Percentiles rank a stretch among this genome's conserved stretches.
phyloP scores from a whole-genome alignment of 2,797 vertebrate species.

The Eidolon dupreanum region DNA sequence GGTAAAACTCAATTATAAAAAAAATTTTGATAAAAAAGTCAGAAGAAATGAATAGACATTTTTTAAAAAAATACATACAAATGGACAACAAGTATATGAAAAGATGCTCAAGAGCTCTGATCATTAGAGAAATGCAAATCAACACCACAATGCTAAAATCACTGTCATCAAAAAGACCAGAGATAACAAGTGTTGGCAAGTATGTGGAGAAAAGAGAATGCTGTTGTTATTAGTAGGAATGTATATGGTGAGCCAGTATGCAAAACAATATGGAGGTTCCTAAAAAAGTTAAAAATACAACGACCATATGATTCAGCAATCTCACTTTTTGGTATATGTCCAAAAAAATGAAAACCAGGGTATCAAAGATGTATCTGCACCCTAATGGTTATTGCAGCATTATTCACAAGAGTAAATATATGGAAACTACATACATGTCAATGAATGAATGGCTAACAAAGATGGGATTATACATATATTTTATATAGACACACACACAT shows the following conservation, averaged over 20 bases:
- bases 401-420: neutral
- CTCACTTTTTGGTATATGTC: neutral
- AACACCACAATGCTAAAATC: neutral
- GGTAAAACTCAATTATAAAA: neutral
- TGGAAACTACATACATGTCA: neutral
- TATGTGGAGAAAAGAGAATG: neutral
- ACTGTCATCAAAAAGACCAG: neutral
- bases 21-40: neutral
- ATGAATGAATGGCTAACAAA: neutral
- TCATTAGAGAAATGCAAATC: neutral
- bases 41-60: neutral
- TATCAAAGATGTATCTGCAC: neutral
- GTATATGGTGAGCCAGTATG: neutral
- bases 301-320: neutral
- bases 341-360: neutral
- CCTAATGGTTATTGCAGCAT: neutral
- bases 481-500: neutral
- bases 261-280: neutral
- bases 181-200: neutral
- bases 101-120: neutral
- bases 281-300: neutral
- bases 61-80: neutral
- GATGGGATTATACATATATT: neutral
- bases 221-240: neutral
- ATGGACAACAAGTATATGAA: neutral